Conservation (phyloP, 2,113 vertebrate species). For the Trematomus loennbergii region DNA sequence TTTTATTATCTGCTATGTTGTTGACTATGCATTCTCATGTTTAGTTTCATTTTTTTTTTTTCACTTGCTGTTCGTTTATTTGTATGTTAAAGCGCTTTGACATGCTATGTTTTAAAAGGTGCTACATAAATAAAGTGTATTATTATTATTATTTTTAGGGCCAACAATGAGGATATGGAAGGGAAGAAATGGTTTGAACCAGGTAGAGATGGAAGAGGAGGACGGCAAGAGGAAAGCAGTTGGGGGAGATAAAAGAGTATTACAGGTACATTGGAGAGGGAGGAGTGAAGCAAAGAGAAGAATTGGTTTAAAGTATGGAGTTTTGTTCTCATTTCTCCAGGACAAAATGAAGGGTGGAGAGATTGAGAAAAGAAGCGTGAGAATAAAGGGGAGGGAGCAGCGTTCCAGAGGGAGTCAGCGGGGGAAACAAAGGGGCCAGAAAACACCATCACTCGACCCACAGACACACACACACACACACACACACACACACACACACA, state of each 20-base stretch:
- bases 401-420: constrained; percentile 64
- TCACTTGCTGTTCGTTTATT: no score
- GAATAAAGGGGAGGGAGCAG: constrained; percentile 30
- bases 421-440: constrained; percentile 33
- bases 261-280: background rate
- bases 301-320: constrained; percentile 15
- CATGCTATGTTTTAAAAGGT: no score
- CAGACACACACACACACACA: constrained; percentile 13
- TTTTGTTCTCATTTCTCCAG: constrained; percentile 46
- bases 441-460: constrained; percentile 44
- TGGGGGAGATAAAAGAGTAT: no score
- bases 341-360: constrained; percentile 16
- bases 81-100: no score
- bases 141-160: no score
- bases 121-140: no score
- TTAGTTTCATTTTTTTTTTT: no score
- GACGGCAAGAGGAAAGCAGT: no score
- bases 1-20: no score
- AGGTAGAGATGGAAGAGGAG: background rate
- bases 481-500: constrained; percentile 2
- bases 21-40: no score
- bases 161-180: no score
- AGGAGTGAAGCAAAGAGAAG: background rate
- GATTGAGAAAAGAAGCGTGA: background rate
- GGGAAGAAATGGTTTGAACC: no score